phyloP scores from a whole-genome alignment of 2,888 invertebrate species.

The Oligia latruncula region DNA sequence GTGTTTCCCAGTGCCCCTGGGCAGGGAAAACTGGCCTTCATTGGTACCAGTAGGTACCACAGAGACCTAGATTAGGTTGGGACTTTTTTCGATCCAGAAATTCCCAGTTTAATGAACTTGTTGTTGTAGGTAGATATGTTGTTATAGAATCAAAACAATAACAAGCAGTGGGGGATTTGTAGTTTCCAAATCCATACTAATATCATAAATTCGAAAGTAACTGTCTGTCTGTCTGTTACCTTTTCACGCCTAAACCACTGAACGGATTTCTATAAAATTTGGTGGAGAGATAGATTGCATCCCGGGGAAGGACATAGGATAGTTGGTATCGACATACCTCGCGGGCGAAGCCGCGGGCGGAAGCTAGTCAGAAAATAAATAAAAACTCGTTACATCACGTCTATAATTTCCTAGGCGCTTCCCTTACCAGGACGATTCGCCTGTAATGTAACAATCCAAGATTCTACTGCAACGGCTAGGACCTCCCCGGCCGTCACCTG shows the following conservation, averaged over 20 bases:
- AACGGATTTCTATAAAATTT: too few species aligned
- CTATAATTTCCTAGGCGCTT: neutral
- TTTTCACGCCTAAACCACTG: too few species aligned
- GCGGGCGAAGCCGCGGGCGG: too few species aligned
- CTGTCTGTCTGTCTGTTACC: too few species aligned
- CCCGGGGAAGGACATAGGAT: too few species aligned
- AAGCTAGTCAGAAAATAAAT: neutral
- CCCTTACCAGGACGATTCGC: neutral
- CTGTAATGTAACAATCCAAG: too few species aligned
- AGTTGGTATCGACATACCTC: too few species aligned
- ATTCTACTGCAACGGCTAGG: neutral
- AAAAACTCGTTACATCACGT: neutral
- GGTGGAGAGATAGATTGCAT: too few species aligned
- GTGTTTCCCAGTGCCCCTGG: conserved; percentile 13
- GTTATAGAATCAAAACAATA: neutral
- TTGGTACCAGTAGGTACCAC: conserved; percentile 3
- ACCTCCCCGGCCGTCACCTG: neutral
- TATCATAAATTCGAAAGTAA: too few species aligned
- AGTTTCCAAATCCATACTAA: neutral
- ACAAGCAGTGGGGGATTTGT: neutral
- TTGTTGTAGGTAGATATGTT: conserved; percentile 10
- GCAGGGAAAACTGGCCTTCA: neutral
- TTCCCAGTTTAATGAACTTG: conserved; percentile 21
- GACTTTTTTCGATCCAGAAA: conserved; percentile 23
- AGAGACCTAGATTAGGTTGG: conserved; percentile 8